These are phyloP conservation scores for Pseudanteris insignis DNA, from an alignment of 2,888 invertebrate species.

Conservation along the genomic window DNA sequence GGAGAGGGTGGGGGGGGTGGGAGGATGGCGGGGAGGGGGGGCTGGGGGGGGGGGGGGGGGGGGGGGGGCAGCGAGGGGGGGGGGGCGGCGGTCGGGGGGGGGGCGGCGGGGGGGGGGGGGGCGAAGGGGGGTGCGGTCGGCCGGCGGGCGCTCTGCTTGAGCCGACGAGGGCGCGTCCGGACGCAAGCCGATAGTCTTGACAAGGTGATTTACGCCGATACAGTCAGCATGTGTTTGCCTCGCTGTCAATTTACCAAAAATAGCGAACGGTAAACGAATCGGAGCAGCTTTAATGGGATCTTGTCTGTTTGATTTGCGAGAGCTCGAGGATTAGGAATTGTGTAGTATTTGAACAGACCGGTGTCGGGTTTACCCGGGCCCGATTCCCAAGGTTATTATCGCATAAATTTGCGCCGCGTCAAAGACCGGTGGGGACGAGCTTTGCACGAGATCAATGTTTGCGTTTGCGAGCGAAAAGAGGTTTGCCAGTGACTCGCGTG, in stretches of 20 bases:
- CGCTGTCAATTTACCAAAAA: constrained; percentile 22
- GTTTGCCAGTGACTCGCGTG: background rate
- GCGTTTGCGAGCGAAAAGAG: background rate
- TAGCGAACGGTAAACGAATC: constrained; percentile 10
- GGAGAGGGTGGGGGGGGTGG: too few relatives aligned
- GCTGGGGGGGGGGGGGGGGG: too few relatives aligned
- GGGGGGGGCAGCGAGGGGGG: too few relatives aligned
- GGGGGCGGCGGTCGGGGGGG: too few relatives aligned
- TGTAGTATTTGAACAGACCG: constrained; percentile 6
- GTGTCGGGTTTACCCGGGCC: background rate
- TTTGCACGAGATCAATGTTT: constrained; percentile 8
- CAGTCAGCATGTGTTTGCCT: constrained; percentile 10
- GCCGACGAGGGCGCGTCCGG: constrained; percentile 37
- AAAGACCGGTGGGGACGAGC: constrained; percentile 5
- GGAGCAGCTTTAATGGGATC: constrained; percentile 15
- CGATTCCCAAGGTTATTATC: constrained; percentile 15
- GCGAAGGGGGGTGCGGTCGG: too few relatives aligned
- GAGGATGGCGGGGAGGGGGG: too few relatives aligned
- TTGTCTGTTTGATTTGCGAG: constrained; percentile 27
- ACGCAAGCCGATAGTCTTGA: constrained; percentile 15
- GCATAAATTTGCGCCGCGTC: constrained; percentile 17
- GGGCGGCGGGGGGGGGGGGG: constrained; percentile 35
- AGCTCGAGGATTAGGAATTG: constrained; percentile 14
- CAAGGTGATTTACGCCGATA: constrained; percentile 22
- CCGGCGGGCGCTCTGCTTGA: constrained; percentile 54